A percentile compares a stretch with the other conserved stretches of the same genome.
Conservation (phyloP, 1,140 invertebrate species). For the Lepidostoma basale region DNA sequence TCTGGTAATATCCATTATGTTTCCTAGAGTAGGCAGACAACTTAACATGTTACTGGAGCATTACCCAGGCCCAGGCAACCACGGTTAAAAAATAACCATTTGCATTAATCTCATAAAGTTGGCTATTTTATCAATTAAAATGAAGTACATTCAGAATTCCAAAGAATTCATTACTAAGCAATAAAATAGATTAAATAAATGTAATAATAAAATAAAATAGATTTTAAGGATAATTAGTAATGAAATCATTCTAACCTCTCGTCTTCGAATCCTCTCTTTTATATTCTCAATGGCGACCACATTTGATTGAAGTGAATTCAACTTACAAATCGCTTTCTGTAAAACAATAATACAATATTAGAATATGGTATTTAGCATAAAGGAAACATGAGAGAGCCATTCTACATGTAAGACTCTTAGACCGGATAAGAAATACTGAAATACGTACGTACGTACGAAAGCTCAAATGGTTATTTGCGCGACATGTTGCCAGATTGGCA, state of each 20-base stretch:
- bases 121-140: background rate
- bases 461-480: too few relatives aligned
- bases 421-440: too few relatives aligned
- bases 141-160: background rate
- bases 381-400: background rate
- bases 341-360: constrained; percentile 6
- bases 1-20: too few relatives aligned
- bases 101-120: background rate
- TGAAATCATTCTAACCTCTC: constrained; percentile 29
- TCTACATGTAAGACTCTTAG: background rate
- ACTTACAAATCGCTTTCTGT: constrained; percentile 31
- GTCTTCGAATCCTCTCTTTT: background rate
- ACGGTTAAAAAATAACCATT: background rate
- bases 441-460: too few relatives aligned
- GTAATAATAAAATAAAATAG: too few relatives aligned
- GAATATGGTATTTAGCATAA: background rate
- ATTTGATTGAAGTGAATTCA: constrained; percentile 33
- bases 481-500: too few relatives aligned
- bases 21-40: too few relatives aligned
- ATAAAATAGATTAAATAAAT: background rate
- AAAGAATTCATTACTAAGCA: background rate
- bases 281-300: constrained; percentile 13
- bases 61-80: background rate
- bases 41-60: too few relatives aligned
- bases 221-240: too few relatives aligned